Base-by-base conservation (phyloP, 2,888 invertebrate genomes). In the Ochropleura plecta region DNA sequence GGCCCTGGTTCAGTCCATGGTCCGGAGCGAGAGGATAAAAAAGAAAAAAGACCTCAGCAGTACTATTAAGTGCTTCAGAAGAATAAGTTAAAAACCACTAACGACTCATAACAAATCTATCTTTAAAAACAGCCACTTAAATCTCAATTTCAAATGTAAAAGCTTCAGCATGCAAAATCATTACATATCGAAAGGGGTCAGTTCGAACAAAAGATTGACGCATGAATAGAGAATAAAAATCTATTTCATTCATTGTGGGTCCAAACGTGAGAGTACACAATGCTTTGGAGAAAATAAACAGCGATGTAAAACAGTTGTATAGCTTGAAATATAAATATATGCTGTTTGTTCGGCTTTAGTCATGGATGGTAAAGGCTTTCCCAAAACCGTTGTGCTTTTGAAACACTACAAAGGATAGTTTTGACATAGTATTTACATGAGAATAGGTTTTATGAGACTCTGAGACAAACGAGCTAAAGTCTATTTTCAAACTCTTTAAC, bases 231-330 rank as follows among this genome's bases (percentile, higher is more conserved):
- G 30, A 42, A 70, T 60, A 66, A 73, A 79, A 80, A 62, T 66
- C 69, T 53, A 65, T 82, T 76, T 68, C 7, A 40, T 9, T 46
- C 53, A 71, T 81, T 85, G 80, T 83, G n/a, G 14, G 62, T 62
- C 62, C 57, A 63, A 40, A 85, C 74, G 74, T 75, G 76, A 76
- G 20, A 62, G 70, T 20, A 74, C 64, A 88, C 83, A 87, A 87
- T 77, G 60, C 71, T 60, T 48, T 62, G 76, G 73, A 64, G 71
- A 81, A 79, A 76, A 81, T 75, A 82, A 65, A 73, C 51, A 63
- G 16, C 9, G 57, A 65, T 67, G 70, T 78, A 70, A 75, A 79
- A 60, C 44, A 73, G 60, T 69, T 68, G 65, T 65, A 63, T 46
- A 68, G 64, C 62, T 70, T 74, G 20, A 63, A 70, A 68, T 63